These are phyloP conservation scores for Olivierus martensii DNA, from an alignment of 1,140 invertebrate species.

Conservation along the genomic window DNA sequence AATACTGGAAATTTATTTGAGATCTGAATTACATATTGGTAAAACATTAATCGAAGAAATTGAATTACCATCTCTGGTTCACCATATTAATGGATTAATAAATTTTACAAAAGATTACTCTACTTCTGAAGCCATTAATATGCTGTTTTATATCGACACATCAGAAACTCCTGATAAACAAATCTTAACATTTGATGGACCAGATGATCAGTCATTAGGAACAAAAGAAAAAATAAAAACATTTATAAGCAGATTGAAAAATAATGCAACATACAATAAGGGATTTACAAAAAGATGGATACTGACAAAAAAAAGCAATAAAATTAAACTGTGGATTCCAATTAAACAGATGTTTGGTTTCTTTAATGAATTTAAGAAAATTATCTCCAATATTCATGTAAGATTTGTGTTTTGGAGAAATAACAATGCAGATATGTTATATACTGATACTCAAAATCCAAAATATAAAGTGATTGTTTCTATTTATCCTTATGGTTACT, in stretches of 20 bases:
- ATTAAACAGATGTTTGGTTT: conserved; percentile 6
- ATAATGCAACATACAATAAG: not conserved
- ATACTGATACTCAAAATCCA: not conserved
- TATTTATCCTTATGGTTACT: not conserved
- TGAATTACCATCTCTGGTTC: not conserved
- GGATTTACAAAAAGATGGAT: not conserved
- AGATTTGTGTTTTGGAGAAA: conserved; percentile 3
- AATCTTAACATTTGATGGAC: not conserved
- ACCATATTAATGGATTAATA: not conserved
- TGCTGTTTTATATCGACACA: conserved; percentile 2
- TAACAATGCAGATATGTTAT: not conserved
- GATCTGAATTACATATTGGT: not conserved
- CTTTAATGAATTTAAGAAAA: conserved; percentile 1
- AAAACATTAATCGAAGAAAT: not conserved
- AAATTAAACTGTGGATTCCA: not conserved
- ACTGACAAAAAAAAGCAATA: not conserved
- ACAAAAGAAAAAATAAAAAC: not conserved
- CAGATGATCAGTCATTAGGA: not conserved
- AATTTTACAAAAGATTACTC: not conserved
- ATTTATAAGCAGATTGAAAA: not conserved
- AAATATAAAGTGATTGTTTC: not conserved
- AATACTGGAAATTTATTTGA: not conserved
- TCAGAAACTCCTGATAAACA: not conserved
- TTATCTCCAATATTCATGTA: not conserved
- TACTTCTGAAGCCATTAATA: not conserved